Conservation (phyloP, 2,797 vertebrate species). For the Cichlasoma orientale region DNA sequence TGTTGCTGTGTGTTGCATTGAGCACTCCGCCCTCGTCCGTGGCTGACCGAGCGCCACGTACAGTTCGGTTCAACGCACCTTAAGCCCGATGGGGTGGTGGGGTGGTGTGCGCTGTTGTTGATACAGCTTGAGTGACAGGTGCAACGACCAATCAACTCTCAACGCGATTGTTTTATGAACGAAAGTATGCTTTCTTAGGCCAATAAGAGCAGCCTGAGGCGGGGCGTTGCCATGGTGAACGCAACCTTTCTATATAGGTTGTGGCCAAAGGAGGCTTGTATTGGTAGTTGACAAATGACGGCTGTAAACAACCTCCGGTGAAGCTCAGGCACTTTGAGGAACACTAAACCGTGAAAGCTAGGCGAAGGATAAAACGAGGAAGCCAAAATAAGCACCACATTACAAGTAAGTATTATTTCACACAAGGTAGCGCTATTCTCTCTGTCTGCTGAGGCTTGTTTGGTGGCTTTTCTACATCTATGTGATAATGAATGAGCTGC, state of each 20-base stretch:
- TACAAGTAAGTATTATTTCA: not conserved
- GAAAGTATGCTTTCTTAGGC: slow-evolving; percentile 9
- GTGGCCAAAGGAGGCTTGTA: slow-evolving; percentile 32
- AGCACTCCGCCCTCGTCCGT: slow-evolving; percentile 15
- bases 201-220: slow-evolving; percentile 56
- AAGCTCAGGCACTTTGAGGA: slow-evolving; percentile 14
- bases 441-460: not conserved
- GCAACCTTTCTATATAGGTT: slow-evolving; percentile 36
- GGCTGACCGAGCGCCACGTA: slow-evolving; percentile 63
- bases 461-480: not conserved
- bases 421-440: not conserved
- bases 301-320: slow-evolving; percentile 55
- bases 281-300: slow-evolving; percentile 36
- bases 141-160: slow-evolving; percentile 56
- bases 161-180: slow-evolving; percentile 54
- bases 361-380: not conserved
- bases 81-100: slow-evolving; percentile 8
- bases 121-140: slow-evolving; percentile 56
- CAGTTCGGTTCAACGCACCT: slow-evolving; percentile 59
- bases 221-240: slow-evolving; percentile 66
- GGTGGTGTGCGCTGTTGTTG: not conserved
- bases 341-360: not conserved
- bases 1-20: not conserved
- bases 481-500: slow-evolving; percentile 19
- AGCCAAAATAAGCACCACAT: slow-evolving; percentile 6